A percentile compares a stretch with the other conserved stretches of the same genome.
These are phyloP conservation scores for Bombus sibiricus DNA, from an alignment of 1,140 invertebrate species.

Conservation along the genomic window DNA sequence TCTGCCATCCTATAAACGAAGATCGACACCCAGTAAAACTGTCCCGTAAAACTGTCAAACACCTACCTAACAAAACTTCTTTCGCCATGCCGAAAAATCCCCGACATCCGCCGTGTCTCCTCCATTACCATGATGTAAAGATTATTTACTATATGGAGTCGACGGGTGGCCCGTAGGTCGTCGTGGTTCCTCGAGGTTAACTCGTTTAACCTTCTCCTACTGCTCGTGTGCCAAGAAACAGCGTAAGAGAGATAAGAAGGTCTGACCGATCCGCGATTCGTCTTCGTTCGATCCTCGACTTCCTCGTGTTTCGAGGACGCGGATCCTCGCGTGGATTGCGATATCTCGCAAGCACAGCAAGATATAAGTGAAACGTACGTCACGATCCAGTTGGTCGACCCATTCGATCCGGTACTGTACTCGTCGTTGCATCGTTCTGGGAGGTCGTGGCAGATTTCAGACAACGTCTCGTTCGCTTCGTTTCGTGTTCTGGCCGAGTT, in stretches of 20 bases:
- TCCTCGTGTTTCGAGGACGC: conserved; percentile 26
- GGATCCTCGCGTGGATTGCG: conserved; percentile 1
- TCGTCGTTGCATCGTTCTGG: conserved; percentile 7
- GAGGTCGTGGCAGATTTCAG: conserved; percentile 27
- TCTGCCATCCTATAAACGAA: not conserved
- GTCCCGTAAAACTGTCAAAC: not conserved
- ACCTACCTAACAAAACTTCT: too few species aligned
- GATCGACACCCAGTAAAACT: not conserved
- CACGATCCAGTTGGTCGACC: conserved; percentile 68
- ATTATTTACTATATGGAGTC: conserved; percentile 70
- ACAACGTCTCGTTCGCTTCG: not conserved
- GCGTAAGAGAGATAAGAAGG: conserved; percentile 8
- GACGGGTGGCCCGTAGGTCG: conserved; percentile 63
- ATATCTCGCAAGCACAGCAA: conserved; percentile 36
- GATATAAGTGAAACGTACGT: conserved; percentile 54
- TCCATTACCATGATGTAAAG: conserved; percentile 32
- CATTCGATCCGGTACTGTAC: conserved; percentile 32
- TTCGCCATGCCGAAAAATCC: not conserved
- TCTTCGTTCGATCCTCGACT: conserved; percentile 29
- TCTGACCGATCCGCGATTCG: conserved; percentile 18
- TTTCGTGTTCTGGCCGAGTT: conserved; percentile 37
- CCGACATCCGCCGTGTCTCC: not conserved
- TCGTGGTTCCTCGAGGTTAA: conserved; percentile 70
- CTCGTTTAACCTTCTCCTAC: conserved; percentile 73
- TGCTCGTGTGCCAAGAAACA: not conserved